A percentile compares a stretch with the other conserved stretches of the same genome.
Conservation (phyloP, 2,113 vertebrate species). For the Aptenodytes forsteri region DNA sequence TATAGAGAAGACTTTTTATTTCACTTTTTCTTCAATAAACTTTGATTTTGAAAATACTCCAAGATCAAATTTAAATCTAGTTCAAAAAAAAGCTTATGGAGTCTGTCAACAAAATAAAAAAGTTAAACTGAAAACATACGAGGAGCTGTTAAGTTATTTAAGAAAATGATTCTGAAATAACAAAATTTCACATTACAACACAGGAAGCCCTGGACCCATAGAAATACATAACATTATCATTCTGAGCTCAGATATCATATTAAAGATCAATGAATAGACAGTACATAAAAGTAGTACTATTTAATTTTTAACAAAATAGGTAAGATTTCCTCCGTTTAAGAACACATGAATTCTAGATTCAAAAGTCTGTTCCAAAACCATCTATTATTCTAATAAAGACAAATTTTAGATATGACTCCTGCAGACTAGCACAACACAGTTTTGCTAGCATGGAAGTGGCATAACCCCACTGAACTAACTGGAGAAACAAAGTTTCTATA, state of each 20-base stretch:
- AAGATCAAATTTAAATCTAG: background rate
- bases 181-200: background rate
- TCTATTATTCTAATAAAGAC: background rate
- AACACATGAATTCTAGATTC: background rate
- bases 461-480: background rate
- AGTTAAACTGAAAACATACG: background rate
- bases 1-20: background rate
- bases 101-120: background rate
- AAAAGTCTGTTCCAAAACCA: background rate
- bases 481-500: background rate
- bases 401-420: background rate
- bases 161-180: background rate
- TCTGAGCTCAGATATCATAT: background rate
- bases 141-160: background rate
- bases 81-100: background rate
- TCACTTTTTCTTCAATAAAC: background rate
- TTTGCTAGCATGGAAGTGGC: background rate
- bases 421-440: background rate
- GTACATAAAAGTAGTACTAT: background rate
- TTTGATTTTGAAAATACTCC: background rate
- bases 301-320: background rate
- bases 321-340: background rate
- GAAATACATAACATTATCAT: background rate
- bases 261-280: background rate
- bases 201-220: background rate